phyloP scores from a whole-genome alignment of 2,888 invertebrate genomes.

The Cephus spinipes region DNA sequence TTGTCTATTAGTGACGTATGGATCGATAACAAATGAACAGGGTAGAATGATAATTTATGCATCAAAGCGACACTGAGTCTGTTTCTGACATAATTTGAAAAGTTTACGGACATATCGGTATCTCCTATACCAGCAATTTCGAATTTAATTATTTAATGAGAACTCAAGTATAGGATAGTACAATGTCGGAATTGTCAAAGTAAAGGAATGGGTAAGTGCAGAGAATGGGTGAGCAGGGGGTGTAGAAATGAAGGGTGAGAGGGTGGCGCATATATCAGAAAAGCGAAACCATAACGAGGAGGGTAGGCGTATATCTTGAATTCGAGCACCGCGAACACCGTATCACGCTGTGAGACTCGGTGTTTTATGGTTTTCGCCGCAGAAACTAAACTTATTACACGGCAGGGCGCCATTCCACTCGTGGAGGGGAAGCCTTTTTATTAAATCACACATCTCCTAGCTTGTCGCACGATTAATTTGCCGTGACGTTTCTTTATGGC shows the following conservation, averaged over 20 bases:
- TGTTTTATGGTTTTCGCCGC: conserved; percentile 63
- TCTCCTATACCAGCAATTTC: background rate
- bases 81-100: no score
- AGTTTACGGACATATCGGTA: background rate
- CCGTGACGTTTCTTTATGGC: conserved; percentile 58
- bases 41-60: no score
- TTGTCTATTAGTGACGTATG: background rate
- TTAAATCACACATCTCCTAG: conserved; percentile 32
- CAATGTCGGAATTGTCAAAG: background rate
- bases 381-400: conserved; percentile 66
- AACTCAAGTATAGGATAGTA: background rate
- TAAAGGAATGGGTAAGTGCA: background rate
- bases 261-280: conserved; percentile 21
- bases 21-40: background rate
- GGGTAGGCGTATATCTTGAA: conserved; percentile 42
- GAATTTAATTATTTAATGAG: background rate
- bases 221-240: background rate
- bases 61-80: background rate
- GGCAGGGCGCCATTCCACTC: conserved; percentile 44
- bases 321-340: conserved; percentile 41
- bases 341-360: conserved; percentile 49
- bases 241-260: background rate
- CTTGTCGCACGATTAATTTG: conserved; percentile 59
- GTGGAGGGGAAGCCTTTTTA: conserved; percentile 24
- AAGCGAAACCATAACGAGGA: conserved; percentile 36